phyloP scores from a whole-genome alignment of 35 echinoderm and acorn worm species.

The Strongylocentrotus purpuratus region DNA sequence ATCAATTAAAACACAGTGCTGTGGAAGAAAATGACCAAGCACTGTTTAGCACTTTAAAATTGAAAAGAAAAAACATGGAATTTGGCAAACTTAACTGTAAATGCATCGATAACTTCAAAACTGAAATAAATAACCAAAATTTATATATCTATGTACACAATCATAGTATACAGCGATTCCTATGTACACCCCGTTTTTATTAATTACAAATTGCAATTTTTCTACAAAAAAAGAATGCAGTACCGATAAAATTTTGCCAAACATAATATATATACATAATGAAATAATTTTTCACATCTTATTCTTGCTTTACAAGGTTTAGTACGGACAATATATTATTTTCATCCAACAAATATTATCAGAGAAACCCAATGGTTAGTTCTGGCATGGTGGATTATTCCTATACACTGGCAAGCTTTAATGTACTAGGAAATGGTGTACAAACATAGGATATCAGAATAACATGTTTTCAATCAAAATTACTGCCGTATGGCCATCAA shows the following conservation, averaged over 20 bases:
- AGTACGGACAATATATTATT: neutral
- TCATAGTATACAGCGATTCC: neutral
- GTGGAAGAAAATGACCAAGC: neutral
- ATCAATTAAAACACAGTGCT: neutral
- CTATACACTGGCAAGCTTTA: slow-evolving; percentile 1
- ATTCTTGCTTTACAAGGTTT: neutral
- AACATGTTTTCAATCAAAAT: neutral
- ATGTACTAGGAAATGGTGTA: neutral
- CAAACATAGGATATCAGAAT: neutral
- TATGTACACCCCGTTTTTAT: neutral
- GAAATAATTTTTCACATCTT: slow-evolving; percentile 3
- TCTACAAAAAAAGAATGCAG: neutral
- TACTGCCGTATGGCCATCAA: neutral
- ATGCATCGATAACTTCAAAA: neutral
- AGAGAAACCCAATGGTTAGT: neutral
- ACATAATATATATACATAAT: neutral
- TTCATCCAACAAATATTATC: neutral
- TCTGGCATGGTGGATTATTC: neutral
- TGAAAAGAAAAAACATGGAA: neutral
- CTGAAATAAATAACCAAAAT: slow-evolving; percentile 1
- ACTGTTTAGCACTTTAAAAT: neutral
- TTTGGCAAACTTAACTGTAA: neutral
- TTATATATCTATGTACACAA: slow-evolving; percentile 5
- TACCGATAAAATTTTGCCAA: neutral
- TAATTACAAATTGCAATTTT: neutral